Base-by-base conservation (phyloP, 2,797 vertebrate species). In the Aulostomus chinensis region DNA sequence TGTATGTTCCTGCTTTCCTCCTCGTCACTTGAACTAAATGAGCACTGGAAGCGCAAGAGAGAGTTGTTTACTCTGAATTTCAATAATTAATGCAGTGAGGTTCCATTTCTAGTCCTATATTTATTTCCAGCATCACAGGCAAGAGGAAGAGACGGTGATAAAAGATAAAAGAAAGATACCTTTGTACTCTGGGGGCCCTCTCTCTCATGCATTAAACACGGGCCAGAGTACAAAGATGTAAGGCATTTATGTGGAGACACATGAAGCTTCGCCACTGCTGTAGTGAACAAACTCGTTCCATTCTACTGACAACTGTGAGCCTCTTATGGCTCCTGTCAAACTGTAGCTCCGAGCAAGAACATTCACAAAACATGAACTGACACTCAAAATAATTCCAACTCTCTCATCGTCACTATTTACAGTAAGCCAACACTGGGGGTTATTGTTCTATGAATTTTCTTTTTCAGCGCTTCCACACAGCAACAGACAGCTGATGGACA, bases 21-120 rank as follows among this genome's bases (percentile, higher is more conserved):
- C 14, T 3, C 40, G 2, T 11, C 76, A 52, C 60, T 79, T 59
- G 54, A 30, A n/a, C 38, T 12, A 10, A 40, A 32, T 33, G 11
- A 29, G 9, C 28, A 32, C 31, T 18, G 13, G 10, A 37, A 5
- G 13, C 6, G 32, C 3, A 17, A 14, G 2, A 24, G 5, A 8
- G 34, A 52, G 12, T 28, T 58, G 58, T 81, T 78, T 64, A 51
- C 46, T 55, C 39, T 68, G 42, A 47, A 52, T 49, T 61, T 73
- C 16, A 75, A 68, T 82, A 72, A 79, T 82, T 65, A 56, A 86
- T 61, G 63, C 28, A 20, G 6, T n/a, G 9, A 47, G 46, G 52
- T 58, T 64, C 43, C 55, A 56, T 36, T 32, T 11, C 1, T 4
- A 29, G 50, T 64, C 38, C 45, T 24, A 24, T 51, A 49, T 68